Evolutionary conservation across 2,888 invertebrate species (phyloP), one percentile per base, ranked within the genome.

Genomic region (Leptopilina syphax): DNA sequence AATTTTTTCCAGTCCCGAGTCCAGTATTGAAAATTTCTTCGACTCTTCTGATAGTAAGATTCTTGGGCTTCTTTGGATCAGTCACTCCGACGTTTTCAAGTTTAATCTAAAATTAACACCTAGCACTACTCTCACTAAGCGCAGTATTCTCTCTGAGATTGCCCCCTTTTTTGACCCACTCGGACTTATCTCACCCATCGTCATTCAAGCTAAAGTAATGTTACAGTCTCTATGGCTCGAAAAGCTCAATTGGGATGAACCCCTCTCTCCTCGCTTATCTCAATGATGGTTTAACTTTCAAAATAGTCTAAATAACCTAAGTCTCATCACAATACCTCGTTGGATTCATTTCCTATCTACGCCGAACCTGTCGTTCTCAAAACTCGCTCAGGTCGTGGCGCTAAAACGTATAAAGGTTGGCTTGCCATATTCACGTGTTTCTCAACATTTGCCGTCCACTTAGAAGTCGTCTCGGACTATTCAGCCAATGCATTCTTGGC

Each of bases 391-490:
- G 82, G 83, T 1, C 67, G 85, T 27, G 80, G 79, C 3, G 57
- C 80, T 0, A 79, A 79, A 66, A 41, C 67, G 3, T n/a, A 78
- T 1, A 87, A 87, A 34, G 81, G 76, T 0, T 83, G 80, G 79
- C 60, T 83, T 13, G 77, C 77, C 0, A 54, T 85, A 0, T 84
- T 83, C 50, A 83, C 82, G 0, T 84, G 84, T 24, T 86, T 0
- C 34, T 1, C 34, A 34, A 34, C 34, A 34, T 34, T 3, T 34
- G 34, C 34, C 2, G 34, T 34, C 3, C 86, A 86, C 65, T 76
- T 87, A 0, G 86, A 87, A 68, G n/a, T 85, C 8, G 86, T 85
- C 1, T 79, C 79, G 3, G 84, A 84, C 44, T 80, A 84, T 18
- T 76, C 1, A 81, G 0, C 85, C 1, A 83, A 83, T 2, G 81